These are phyloP conservation scores for Nasonia oneida DNA, from an alignment of 2,888 invertebrate genomes.

Conservation along the genomic window DNA sequence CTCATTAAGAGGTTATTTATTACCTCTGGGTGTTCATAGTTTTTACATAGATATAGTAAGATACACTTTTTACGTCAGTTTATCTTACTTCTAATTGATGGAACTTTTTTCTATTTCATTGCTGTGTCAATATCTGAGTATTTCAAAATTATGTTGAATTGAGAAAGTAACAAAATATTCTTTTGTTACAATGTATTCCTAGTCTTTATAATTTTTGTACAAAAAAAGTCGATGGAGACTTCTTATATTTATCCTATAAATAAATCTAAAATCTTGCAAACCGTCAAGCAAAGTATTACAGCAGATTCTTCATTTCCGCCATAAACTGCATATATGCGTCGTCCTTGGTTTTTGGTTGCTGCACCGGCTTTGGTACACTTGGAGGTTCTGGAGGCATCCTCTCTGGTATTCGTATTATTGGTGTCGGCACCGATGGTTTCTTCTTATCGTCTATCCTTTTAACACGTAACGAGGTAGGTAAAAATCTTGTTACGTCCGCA, in stretches of 20 bases:
- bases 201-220: conserved; percentile 12
- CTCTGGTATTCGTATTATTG: conserved; percentile 79
- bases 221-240: conserved; percentile 16
- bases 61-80: too few species aligned
- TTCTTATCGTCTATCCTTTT: conserved; percentile 91
- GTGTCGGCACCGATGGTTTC: conserved; percentile 78
- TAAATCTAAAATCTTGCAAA: conserved; percentile 13
- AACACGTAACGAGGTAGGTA: conserved; percentile 94
- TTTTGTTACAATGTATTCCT: background rate
- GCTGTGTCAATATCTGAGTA: background rate
- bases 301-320: conserved; percentile 97
- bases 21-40: too few species aligned
- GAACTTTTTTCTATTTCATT: too few species aligned
- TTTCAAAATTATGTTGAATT: background rate
- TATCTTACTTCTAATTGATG: too few species aligned
- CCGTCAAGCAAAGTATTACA: conserved; percentile 77
- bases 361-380: conserved; percentile 66
- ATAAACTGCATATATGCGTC: conserved; percentile 99
- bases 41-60: too few species aligned
- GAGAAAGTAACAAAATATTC: background rate
- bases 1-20: too few species aligned
- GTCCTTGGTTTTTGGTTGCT: conserved; percentile 89
- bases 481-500: conserved; percentile 96
- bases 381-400: conserved; percentile 80
- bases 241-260: conserved; percentile 34